Evolutionary conservation across 2,888 invertebrate species (phyloP), one percentile per base, ranked within the genome.

Genomic region (Pherbina coryleti): DNA sequence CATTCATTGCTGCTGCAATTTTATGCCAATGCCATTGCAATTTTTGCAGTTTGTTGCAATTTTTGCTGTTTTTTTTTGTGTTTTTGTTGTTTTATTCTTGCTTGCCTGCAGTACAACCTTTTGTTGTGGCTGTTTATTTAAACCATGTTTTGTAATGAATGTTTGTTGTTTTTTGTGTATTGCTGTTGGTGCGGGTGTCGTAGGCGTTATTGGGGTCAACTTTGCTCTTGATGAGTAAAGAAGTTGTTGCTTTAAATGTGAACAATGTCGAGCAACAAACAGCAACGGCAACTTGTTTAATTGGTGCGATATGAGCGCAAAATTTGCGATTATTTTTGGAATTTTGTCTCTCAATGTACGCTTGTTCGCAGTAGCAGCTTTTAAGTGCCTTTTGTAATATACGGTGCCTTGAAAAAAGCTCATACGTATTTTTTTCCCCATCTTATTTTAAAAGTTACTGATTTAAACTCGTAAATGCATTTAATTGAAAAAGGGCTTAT

Each of bases 21-120:
- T 77, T 79, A 69, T 84, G 83, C 87, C 86, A 85, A 86, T 86
- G 86, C 84, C 87, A 87, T 86, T 86, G 88, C 84, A 87, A 87
- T 85, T 84, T 73, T 75, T 75, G 64, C 75, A 66, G 66, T 75
- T 69, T 69, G 25, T 28, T 83, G 82, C 82, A 82, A 84, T 82
- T 83, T 84, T 14, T 11, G 82, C 82, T 81, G 76, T 73, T 80
- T 28, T 4, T 22, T 62, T 62, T 28, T 9, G 2, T 14, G 82
- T 83, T 84, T 69, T 69, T n/a, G 7, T 57, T 70, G 53, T n/a
- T 51, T 11, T n/a, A 22, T 25, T 22, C n/a, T 28, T 3, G 70
- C 70, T 37, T 34, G 8, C 19, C 37, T 34, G 66, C 66, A 34
- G n/a, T 66, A 19, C 37, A 44, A 44, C 28, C 5, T 37, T 44